These are phyloP conservation scores for Drosophila nr. perissopoda DNA, from an alignment of 2,888 invertebrate genomes.

Conservation along the genomic window DNA sequence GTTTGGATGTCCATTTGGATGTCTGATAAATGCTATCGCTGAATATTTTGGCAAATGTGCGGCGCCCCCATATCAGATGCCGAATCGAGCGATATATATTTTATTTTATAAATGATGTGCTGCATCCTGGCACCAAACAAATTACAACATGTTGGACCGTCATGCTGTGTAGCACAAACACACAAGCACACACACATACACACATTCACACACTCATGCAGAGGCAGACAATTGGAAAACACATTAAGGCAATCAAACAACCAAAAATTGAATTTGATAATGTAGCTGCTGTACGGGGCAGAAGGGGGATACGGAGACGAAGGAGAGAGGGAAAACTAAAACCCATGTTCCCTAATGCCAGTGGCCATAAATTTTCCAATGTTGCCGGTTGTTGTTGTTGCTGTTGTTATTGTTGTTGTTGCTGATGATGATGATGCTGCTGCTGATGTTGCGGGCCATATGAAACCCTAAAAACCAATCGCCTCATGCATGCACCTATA, in stretches of 20 bases:
- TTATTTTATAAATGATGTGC: conserved; percentile 75
- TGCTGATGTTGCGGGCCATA: conserved; percentile 45
- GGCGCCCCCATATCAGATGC: conserved; percentile 52
- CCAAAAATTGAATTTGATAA: conserved; percentile 80
- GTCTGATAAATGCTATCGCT: conserved; percentile 65
- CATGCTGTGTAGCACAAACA: conserved; percentile 47
- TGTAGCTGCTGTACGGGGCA: conserved; percentile 36
- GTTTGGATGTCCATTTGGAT: neutral
- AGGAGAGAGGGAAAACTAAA: conserved; percentile 51
- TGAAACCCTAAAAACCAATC: conserved; percentile 73
- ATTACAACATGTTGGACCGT: conserved; percentile 72
- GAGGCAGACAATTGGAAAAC: conserved; percentile 72
- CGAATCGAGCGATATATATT: conserved; percentile 28
- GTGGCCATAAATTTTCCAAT: conserved; percentile 74
- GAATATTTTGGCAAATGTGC: conserved; percentile 66
- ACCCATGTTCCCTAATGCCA: conserved; percentile 77
- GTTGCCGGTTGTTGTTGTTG: conserved; percentile 42
- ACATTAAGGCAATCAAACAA: conserved; percentile 77
- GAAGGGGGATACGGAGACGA: neutral
- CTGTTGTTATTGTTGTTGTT: neutral
- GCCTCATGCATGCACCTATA: conserved; percentile 15
- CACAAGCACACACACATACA: conserved; percentile 29
- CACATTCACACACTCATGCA: conserved; percentile 22
- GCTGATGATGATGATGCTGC: neutral
- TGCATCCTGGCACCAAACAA: conserved; percentile 66